phyloP scores from a whole-genome alignment of 2,113 vertebrate species.

The Orycteropus afer region DNA sequence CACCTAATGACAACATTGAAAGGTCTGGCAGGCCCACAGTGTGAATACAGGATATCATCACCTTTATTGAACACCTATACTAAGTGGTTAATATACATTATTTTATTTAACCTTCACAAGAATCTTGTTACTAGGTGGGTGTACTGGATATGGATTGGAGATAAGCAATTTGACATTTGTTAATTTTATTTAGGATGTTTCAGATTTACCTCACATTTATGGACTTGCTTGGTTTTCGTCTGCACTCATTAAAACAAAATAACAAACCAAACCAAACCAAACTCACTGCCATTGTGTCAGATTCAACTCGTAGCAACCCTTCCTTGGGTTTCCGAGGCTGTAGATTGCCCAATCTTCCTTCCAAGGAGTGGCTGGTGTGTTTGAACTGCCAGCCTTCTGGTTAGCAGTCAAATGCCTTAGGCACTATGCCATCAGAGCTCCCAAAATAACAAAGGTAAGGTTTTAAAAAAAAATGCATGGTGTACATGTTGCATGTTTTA shows the following conservation, averaged over 20 bases:
- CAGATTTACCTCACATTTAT: not conserved
- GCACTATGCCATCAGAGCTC: too few species aligned
- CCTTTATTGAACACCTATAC: not conserved
- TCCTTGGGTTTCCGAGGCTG: too few species aligned
- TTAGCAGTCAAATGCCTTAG: too few species aligned
- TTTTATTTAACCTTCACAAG: conserved; percentile 2
- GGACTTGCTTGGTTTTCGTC: conserved; percentile 31
- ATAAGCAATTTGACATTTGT: not conserved
- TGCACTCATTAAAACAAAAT: conserved; percentile 3
- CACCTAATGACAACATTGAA: too few species aligned
- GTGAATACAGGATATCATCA: not conserved
- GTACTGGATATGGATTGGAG: not conserved
- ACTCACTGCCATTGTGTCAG: too few species aligned
- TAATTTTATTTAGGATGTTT: not conserved
- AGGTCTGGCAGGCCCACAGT: not conserved
- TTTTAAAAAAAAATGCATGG: not conserved
- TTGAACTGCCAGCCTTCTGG: too few species aligned
- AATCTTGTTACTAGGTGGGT: not conserved
- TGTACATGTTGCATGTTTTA: not conserved
- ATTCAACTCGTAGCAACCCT: too few species aligned
- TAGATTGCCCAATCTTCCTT: too few species aligned
- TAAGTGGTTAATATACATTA: not conserved
- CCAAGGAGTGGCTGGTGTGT: too few species aligned
- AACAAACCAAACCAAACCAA: too few species aligned
- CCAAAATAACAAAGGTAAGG: too few species aligned